phyloP scores from a whole-genome alignment of 2,113 vertebrate genomes.

The Caretta caretta region DNA sequence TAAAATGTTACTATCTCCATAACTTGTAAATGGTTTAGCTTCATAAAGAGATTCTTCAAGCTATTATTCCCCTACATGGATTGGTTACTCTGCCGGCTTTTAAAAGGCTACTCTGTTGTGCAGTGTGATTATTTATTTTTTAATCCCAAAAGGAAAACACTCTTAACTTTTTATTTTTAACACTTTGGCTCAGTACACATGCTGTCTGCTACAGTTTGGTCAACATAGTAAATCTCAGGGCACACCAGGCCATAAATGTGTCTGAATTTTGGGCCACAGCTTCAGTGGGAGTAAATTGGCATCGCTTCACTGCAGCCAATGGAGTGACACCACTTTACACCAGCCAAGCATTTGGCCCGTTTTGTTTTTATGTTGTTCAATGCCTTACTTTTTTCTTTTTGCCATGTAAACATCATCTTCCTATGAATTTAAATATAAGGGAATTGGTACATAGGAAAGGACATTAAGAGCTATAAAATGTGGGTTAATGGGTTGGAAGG shows the following conservation, averaged over 20 bases:
- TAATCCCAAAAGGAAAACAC: not conserved
- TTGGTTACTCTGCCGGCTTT: not conserved
- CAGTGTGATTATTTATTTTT: not conserved
- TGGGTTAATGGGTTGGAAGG: no score
- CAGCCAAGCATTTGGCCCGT: not conserved
- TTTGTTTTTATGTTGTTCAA: not conserved
- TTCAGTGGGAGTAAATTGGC: constrained; percentile 3
- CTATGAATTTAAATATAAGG: not conserved
- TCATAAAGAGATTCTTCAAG: not conserved
- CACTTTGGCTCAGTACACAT: not conserved
- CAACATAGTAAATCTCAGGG: not conserved
- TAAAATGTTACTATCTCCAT: not conserved
- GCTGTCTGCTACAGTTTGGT: not conserved
- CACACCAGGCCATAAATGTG: not conserved
- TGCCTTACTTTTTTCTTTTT: not conserved
- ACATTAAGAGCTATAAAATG: not conserved
- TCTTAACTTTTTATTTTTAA: not conserved
- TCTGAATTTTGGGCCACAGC: not conserved
- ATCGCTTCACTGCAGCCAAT: not conserved
- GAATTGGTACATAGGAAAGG: not conserved
- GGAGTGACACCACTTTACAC: not conserved
- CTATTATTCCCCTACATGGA: accelerated
- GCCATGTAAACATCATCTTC: not conserved
- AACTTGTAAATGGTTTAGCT: not conserved
- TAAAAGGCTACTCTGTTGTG: not conserved